phyloP scores from a whole-genome alignment of 2,797 vertebrate species.

The Cryptoblepharus egeriae region DNA sequence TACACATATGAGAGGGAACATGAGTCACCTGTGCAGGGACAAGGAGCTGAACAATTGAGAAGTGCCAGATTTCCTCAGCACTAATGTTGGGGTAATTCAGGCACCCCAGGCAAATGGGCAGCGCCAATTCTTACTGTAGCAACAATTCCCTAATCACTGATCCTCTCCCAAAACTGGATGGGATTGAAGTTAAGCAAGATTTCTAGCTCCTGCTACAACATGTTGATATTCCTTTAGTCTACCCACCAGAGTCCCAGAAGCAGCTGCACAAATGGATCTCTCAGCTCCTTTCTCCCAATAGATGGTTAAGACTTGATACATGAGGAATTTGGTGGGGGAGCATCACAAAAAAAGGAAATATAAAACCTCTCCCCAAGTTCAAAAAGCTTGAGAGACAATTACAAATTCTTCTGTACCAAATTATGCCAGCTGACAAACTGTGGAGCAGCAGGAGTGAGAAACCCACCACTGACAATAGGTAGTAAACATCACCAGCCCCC shows the following conservation, averaged over 20 bases:
- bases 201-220: background rate
- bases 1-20: too few relatives aligned
- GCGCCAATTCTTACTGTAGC: background rate
- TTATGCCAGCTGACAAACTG: too few relatives aligned
- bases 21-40: too few relatives aligned
- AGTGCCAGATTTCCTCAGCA: too few relatives aligned
- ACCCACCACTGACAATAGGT: too few relatives aligned
- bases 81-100: background rate
- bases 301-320: background rate
- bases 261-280: background rate
- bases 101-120: background rate
- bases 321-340: background rate
- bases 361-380: background rate
- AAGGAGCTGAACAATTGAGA: too few relatives aligned
- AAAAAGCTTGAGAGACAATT: background rate
- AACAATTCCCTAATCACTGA: background rate
- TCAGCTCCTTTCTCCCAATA: background rate
- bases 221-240: background rate
- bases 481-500: too few relatives aligned
- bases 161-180: background rate
- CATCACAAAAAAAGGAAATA: background rate
- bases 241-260: background rate
- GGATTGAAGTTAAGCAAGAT: background rate
- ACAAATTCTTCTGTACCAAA: background rate
- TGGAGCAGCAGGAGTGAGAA: too few relatives aligned